Percentiles rank a stretch among this genome's conserved stretches.
These are phyloP conservation scores for Chirona hameri DNA, from an alignment of 2,888 invertebrate species.

Conservation along the genomic window DNA sequence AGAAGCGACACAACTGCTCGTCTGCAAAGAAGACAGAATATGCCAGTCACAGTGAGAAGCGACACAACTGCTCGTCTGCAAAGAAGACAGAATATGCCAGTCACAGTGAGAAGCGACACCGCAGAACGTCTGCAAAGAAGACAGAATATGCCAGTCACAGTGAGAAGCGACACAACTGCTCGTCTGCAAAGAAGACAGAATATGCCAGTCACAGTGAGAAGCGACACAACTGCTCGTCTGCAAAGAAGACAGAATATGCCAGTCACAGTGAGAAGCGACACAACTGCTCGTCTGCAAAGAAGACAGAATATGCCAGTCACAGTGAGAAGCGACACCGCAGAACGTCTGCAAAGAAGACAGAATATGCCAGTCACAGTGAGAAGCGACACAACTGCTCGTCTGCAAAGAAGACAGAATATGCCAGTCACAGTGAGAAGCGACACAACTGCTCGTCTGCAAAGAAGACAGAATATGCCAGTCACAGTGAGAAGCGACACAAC, in stretches of 20 bases:
- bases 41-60: no score
- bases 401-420: constrained; percentile 50
- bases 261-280: no score
- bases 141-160: no score
- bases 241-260: constrained; percentile 36
- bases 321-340: constrained; percentile 63
- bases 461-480: background rate
- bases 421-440: no score
- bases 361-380: no score
- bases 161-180: no score
- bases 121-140: constrained; percentile 78
- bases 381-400: no score
- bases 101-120: constrained; percentile 48
- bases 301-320: background rate
- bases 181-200: constrained; percentile 61
- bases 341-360: constrained; percentile 68
- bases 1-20: no score
- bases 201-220: no score
- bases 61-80: no score
- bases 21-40: constrained; percentile 57
- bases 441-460: constrained; percentile 80
- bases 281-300: constrained; percentile 73
- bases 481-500: no score
- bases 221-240: no score
- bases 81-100: constrained; percentile 33